phyloP scores from a whole-genome alignment of 2,888 invertebrate species.

The Lepidochrysops patricia region DNA sequence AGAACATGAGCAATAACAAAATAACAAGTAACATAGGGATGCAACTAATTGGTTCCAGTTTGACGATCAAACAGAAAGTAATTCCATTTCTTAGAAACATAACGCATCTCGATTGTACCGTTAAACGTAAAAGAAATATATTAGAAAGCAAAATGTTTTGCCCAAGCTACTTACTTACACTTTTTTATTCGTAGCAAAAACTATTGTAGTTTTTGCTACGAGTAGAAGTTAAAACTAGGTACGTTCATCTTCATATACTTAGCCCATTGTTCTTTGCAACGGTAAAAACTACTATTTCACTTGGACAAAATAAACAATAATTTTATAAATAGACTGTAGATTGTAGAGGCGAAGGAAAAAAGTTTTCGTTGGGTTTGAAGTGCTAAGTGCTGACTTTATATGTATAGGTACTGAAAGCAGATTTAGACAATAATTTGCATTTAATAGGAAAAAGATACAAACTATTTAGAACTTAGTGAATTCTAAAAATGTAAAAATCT shows the following conservation, averaged over 20 bases:
- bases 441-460: no score
- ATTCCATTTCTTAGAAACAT: background rate
- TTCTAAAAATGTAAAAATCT: no score
- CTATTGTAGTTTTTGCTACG: background rate
- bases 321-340: background rate
- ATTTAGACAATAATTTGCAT: no score
- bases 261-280: background rate
- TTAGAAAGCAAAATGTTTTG: constrained; percentile 10
- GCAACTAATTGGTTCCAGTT: background rate
- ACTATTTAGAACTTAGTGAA: no score
- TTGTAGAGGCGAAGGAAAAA: background rate
- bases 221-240: no score
- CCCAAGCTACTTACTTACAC: constrained; percentile 1
- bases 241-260: background rate
- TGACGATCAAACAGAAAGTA: background rate
- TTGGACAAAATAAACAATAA: background rate
- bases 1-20: no score
- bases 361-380: background rate
- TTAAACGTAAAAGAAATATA: constrained; percentile 4
- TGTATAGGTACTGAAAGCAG: no score
- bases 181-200: constrained; percentile 1
- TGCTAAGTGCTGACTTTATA: background rate
- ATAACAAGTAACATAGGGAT: no score
- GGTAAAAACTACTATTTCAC: background rate
- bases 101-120: background rate